These are phyloP conservation scores for Hyaena hyaena DNA, from an alignment of 2,113 vertebrate genomes.

Conservation along the genomic window DNA sequence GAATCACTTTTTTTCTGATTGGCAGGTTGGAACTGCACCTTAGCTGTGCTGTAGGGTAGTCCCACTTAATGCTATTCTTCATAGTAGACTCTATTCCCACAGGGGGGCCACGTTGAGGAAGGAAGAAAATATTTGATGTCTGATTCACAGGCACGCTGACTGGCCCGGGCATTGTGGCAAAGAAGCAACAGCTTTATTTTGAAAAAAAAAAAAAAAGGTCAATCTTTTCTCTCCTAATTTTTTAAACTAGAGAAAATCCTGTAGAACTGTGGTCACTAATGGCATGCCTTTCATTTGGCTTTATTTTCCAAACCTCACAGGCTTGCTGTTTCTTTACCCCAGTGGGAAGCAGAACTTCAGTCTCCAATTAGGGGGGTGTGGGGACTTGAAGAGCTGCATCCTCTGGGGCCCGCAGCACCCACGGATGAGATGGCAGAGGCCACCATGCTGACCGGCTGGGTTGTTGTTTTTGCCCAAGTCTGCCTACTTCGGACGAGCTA, in stretches of 20 bases:
- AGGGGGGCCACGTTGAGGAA: conserved; percentile 42
- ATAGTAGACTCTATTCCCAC: conserved; percentile 50
- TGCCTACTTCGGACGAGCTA: neutral
- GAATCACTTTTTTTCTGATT: conserved; percentile 19
- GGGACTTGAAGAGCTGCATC: neutral
- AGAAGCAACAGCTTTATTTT: conserved; percentile 36
- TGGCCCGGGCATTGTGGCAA: neutral
- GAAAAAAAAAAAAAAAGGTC: neutral
- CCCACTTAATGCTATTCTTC: neutral
- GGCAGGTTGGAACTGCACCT: conserved; percentile 55
- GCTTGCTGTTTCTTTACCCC: neutral
- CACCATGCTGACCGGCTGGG: neutral
- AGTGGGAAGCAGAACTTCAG: neutral
- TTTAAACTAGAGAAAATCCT: neutral
- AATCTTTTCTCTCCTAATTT: neutral
- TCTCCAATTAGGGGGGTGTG: neutral
- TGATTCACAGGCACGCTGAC: neutral
- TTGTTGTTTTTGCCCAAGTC: neutral
- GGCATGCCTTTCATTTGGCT: conserved; percentile 10
- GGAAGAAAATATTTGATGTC: conserved; percentile 62
- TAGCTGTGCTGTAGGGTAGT: neutral
- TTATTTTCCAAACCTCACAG: conserved; percentile 43
- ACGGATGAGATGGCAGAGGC: neutral
- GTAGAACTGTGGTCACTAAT: conserved; percentile 50
- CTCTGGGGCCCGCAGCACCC: neutral